Evolutionary conservation across 2,797 vertebrate genomes (phyloP).

Genomic region (Podarcis siculus): DNA sequence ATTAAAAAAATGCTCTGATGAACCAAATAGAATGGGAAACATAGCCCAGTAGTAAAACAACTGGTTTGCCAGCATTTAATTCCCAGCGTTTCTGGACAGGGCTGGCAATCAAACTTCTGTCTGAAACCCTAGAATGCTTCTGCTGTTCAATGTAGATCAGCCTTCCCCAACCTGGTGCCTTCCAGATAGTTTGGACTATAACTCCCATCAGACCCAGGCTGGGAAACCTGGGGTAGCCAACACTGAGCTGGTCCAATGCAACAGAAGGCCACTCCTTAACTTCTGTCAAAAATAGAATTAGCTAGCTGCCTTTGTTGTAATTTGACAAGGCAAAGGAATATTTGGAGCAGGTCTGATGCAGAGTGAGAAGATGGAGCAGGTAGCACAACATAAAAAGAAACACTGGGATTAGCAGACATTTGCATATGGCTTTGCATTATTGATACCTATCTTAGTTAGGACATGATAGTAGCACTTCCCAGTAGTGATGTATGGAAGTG

Average conservation of each 20-base stretch:
- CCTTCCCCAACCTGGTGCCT: background rate
- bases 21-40: background rate
- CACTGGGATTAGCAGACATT: background rate
- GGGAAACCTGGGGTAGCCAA: background rate
- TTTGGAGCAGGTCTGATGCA: background rate
- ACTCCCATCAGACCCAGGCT: background rate
- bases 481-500: too few species aligned
- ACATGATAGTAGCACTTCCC: background rate
- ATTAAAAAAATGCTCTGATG: background rate
- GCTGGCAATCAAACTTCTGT: background rate
- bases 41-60: background rate
- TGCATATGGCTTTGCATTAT: background rate
- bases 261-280: background rate
- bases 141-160: background rate
- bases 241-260: background rate
- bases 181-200: background rate
- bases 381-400: background rate
- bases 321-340: background rate
- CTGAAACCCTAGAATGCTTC: background rate
- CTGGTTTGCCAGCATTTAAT: background rate
- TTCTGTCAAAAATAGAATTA: background rate
- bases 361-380: background rate
- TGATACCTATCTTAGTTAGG: background rate
- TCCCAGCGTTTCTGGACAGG: background rate
- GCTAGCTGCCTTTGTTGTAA: background rate